phyloP scores from a whole-genome alignment of 92 coral and sea anemone species.

The Pocillopora meandrina region DNA sequence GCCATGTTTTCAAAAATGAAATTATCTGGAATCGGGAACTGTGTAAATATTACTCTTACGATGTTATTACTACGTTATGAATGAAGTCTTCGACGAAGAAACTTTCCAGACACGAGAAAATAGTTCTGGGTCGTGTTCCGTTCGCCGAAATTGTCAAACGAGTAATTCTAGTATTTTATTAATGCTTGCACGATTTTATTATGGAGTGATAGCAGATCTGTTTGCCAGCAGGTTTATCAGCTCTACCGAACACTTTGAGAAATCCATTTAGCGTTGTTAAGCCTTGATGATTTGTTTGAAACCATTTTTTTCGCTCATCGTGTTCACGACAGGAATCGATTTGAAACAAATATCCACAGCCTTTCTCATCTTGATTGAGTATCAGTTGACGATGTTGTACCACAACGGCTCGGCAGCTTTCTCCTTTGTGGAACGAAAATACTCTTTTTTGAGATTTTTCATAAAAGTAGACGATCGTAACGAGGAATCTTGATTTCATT shows the following conservation, averaged over 20 bases:
- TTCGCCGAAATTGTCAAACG: conserved; percentile 30
- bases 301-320: conserved; percentile 13
- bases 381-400: conserved; percentile 33
- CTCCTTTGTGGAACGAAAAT: conserved; percentile 29
- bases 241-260: conserved; percentile 7
- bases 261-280: conserved; percentile 26
- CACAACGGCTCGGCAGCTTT: background rate
- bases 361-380: conserved; percentile 15
- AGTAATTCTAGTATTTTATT: conserved; percentile 32
- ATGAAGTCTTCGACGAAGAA: background rate
- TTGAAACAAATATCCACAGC: conserved; percentile 12
- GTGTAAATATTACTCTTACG: conserved; percentile 62
- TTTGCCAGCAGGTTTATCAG: conserved; percentile 7
- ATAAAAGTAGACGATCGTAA: background rate
- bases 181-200: conserved; percentile 32
- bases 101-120: background rate
- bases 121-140: conserved; percentile 19
- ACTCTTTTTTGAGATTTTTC: background rate
- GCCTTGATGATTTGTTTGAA: conserved; percentile 24
- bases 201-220: conserved; percentile 3
- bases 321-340: conserved; percentile 36
- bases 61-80: conserved; percentile 5
- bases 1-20: conserved; percentile 46
- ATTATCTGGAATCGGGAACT: conserved; percentile 38
- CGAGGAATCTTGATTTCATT: background rate